These are phyloP conservation scores for Orycteropus afer DNA, from an alignment of 2,113 vertebrate species.

Conservation along the genomic window DNA sequence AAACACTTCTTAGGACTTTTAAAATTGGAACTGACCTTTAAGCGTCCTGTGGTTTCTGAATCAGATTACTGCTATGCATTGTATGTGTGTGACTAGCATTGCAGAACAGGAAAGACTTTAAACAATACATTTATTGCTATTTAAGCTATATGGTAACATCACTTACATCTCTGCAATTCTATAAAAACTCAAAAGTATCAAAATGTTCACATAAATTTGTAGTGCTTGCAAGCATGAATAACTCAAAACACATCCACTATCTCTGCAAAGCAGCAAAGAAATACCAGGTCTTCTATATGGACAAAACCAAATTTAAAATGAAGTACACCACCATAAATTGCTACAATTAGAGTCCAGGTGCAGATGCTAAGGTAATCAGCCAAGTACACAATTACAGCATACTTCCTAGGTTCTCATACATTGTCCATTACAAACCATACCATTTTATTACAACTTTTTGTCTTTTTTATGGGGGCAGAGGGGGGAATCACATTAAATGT, in stretches of 20 bases:
- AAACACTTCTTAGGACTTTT: neutral
- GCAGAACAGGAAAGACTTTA: neutral
- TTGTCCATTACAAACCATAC: neutral
- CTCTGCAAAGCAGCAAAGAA: neutral
- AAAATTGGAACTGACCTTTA: slow-evolving; percentile 1
- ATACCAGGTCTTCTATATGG: neutral
- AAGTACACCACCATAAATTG: neutral
- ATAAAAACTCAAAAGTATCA: slow-evolving; percentile 11
- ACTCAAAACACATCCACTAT: neutral
- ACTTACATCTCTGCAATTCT: slow-evolving; percentile 9
- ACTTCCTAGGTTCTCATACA: neutral
- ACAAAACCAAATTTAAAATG: slow-evolving; percentile 23
- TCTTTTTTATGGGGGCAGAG: too few species aligned
- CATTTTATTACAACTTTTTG: neutral
- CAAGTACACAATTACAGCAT: neutral
- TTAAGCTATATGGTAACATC: slow-evolving; percentile 41
- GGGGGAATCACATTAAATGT: neutral
- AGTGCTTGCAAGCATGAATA: neutral
- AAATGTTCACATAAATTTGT: neutral
- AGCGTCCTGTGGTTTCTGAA: neutral
- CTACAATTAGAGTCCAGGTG: neutral
- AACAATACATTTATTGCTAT: slow-evolving; percentile 18
- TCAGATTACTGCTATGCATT: neutral
- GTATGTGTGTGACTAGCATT: neutral
- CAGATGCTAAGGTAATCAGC: neutral